Base-by-base conservation (phyloP, 2,888 invertebrate species). In the Lissocephala sabroskyi region DNA sequence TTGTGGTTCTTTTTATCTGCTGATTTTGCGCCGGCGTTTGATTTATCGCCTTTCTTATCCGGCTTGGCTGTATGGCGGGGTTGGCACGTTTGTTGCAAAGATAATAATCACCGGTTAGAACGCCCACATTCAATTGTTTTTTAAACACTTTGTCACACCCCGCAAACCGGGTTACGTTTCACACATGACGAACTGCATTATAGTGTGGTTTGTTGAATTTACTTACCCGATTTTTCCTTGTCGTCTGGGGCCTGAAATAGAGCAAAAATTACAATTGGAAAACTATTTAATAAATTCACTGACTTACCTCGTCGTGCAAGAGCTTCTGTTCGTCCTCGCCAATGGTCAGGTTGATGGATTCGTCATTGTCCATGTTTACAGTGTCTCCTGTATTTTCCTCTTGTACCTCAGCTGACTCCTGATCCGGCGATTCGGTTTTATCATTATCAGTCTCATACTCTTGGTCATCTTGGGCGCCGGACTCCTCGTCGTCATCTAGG, bases 261-360 rank as follows among this genome's bases (percentile, higher is more conserved):
- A n/a, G n/a, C n/a, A n/a, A n/a, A n/a, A n/a, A n/a, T n/a, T n/a
- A n/a, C n/a, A n/a, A n/a, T n/a, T n/a, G n/a, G n/a, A n/a, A n/a
- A n/a, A n/a, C n/a, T n/a, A n/a, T n/a, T n/a, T n/a, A n/a, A n/a
- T n/a, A n/a, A n/a, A n/a, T n/a, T n/a, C n/a, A n/a, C n/a, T 6
- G 13, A 39, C 43, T 58, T 60, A 92, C 92, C 89, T 93, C 92
- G 84, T 92, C 92, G 82, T 90, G 91, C 51, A 93, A 87, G 52
- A 93, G 86, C 85, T 88, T 87, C 75, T 89, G 89, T 66, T 93
- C 93, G 82, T 93, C 93, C 84, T 92, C 93, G 32, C 92, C 93
- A 81, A 93, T 89, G 51, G 92, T 92, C 65, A 93, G 86, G 81
- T 93, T 92, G 50, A 93, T 91, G 29, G 92, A 92, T 84, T 93